Evolutionary conservation across 2,113 vertebrate species (phyloP), one percentile per base, ranked within the genome.

Genomic region (Nicator chloris): DNA sequence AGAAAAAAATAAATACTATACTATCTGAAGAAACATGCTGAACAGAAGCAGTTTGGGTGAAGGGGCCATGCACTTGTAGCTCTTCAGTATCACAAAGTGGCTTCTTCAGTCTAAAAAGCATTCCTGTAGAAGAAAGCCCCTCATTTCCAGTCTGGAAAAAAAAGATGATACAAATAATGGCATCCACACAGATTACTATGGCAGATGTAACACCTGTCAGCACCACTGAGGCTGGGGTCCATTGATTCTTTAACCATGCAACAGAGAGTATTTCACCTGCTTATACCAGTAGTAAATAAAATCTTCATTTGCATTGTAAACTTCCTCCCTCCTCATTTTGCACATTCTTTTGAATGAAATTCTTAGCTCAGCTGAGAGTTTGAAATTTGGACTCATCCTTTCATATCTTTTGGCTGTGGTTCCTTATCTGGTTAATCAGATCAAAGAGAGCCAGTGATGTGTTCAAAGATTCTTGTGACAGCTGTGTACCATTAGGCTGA

Each of bases 401-500:
- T 90, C 90, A 68, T 35, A 56, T 95, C 85, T 92, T 96, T 88
- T 95, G 88, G 88, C 95, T 92, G 68, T 15, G 5, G 51, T 81
- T 94, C 64, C 20, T 73, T 93, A 83, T 90, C 85, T 91, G 37
- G 68, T 88, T 95, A 90, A 94, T 95, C 78, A 91, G 44, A 73
- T 95, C 87, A 88, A 92, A 93, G 87, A 80, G 35, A 92, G 59
- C 72, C 79, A 81, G 76, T 61, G 82, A 78, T 93, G 85, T 95
- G 82, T 92, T 90, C 65, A 90, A 86, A 93, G 92, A 96, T 71
- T 94, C 84, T 88, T 89, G 56, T 93, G 91, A 82, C 91, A 96
- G 85, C 94, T 92, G 93, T 71, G 76, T 86, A 45, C 82, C 64
- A 93, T 93, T 93, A 93, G 85, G 71, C 88, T 95, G 79, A 90